Conservation (phyloP, 2,113 vertebrate species). For the Panurus biarmicus region DNA sequence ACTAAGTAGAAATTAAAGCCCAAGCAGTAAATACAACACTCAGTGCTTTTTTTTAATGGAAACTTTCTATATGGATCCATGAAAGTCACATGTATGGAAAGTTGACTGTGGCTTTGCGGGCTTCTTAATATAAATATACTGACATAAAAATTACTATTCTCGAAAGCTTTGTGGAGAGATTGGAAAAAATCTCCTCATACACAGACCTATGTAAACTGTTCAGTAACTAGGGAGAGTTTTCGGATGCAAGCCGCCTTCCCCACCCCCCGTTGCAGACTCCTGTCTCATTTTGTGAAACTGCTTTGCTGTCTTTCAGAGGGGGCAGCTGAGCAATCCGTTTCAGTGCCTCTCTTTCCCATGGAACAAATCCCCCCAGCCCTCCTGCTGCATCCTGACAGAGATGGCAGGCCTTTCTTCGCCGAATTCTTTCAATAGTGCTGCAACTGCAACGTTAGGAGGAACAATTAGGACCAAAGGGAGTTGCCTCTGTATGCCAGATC, state of each 20-base stretch:
- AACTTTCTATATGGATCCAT: not conserved
- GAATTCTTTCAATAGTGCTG: slow-evolving; percentile 46
- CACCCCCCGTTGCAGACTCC: not conserved
- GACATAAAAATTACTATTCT: slow-evolving; percentile 52
- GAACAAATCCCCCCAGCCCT: slow-evolving; percentile 25
- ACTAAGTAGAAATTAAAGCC: not conserved
- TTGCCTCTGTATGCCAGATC: slow-evolving; percentile 35
- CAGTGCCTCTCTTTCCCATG: slow-evolving; percentile 42
- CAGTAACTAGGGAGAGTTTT: slow-evolving; percentile 8
- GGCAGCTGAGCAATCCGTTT: slow-evolving; percentile 35
- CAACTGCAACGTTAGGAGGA: slow-evolving; percentile 69
- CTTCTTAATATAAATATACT: slow-evolving; percentile 44
- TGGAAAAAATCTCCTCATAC: slow-evolving; percentile 3
- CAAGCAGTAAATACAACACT: not conserved
- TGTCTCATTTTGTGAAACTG: not conserved
- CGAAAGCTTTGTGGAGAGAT: not conserved
- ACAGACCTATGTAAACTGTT: slow-evolving; percentile 7
- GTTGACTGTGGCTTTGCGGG: slow-evolving; percentile 22
- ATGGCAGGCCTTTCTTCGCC: slow-evolving; percentile 8
- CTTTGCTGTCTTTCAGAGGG: not conserved
- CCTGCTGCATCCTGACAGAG: slow-evolving; percentile 20
- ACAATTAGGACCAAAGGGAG: slow-evolving; percentile 55
- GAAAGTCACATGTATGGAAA: slow-evolving; percentile 12
- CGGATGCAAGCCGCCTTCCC: not conserved
- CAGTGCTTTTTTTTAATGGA: not conserved